Evolutionary conservation across 2,888 invertebrate genomes (phyloP).

Genomic region (Clepsis dumicolana): DNA sequence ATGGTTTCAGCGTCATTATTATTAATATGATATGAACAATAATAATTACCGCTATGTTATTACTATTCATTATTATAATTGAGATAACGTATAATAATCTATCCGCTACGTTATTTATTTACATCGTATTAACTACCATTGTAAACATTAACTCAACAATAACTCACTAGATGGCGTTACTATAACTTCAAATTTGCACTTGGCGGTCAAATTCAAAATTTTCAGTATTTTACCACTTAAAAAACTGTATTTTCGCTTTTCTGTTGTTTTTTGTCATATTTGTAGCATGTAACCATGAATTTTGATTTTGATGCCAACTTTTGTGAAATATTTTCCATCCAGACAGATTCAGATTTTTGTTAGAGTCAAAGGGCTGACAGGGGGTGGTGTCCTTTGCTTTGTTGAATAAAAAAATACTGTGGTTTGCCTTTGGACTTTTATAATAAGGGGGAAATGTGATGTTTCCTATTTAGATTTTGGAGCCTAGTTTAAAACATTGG

Average conservation of each 20-base stretch:
- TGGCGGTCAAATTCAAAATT: slow-evolving; percentile 28
- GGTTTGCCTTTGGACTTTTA: background rate
- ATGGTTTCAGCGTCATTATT: slow-evolving; percentile 84
- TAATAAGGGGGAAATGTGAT: background rate
- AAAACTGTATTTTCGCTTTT: background rate
- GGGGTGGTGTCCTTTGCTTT: background rate
- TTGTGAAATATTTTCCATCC: slow-evolving; percentile 21
- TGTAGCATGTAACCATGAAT: background rate
- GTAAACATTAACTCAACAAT: slow-evolving; percentile 66
- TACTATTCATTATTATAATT: slow-evolving; percentile 79
- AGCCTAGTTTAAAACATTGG: background rate
- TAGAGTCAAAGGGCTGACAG: background rate
- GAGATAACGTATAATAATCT: slow-evolving; percentile 80
- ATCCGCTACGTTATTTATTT: slow-evolving; percentile 75
- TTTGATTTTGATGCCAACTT: slow-evolving; percentile 14
- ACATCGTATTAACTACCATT: slow-evolving; percentile 68
- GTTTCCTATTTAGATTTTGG: background rate
- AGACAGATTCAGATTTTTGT: too few species aligned
- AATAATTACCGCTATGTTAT: slow-evolving; percentile 85
- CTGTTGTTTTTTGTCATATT: background rate
- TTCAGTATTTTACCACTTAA: background rate
- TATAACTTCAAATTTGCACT: slow-evolving; percentile 50
- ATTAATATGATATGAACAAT: slow-evolving; percentile 90
- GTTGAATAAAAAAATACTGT: background rate
- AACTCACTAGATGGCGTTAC: slow-evolving; percentile 57